Evolutionary conservation across 2,797 vertebrate genomes (phyloP), one percentile per base, ranked within the genome.

Genomic region (Scomberomorus guttatus): DNA sequence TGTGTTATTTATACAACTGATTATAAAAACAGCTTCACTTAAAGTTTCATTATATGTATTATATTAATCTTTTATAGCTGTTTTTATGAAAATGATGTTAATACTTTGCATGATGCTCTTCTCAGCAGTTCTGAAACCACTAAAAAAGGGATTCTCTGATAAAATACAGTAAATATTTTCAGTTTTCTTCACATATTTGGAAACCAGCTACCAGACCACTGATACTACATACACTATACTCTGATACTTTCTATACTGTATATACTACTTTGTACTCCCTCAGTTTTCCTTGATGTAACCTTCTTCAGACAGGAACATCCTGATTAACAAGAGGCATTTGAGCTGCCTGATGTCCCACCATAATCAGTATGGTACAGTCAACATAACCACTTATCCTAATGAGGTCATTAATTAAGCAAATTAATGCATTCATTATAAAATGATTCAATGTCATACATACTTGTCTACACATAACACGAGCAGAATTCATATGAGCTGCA

Each of bases 401-500:
- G 72, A 84, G 83, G 62, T 85, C 62, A 79, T 83, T 90, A 79
- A 87, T 85, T 79, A 84, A 68, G 75, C 62, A 69, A 77, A 86
- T 83, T 39, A 83, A 75, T 55, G 44, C 72, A 54, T 79, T 85
- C 56, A 63, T 85, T 79, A 34, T 27, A 15, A 77, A 76, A 72
- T 64, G 42, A 46, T 69, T 67, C 75, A 54, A 51, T 56, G 81
- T 67, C 82, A 61, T 1, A 25, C 55, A 24, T 13, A 42, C 62
- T 52, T 25, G 54, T 68, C 67, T 37, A 34, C 46, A 69, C 52
- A 14, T 2, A 22, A 52, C 27, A 48, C 1, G 44, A 72, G 46
- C 74, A 6, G 15, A 48, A 56, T 51, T 57, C 46, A 32, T 8
- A 32, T 1, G 50, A 57, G 64, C 20, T 1, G 42, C 12, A 20